Evolutionary conservation across 2,888 invertebrate species (phyloP).

Genomic region (Idaea biselata): DNA sequence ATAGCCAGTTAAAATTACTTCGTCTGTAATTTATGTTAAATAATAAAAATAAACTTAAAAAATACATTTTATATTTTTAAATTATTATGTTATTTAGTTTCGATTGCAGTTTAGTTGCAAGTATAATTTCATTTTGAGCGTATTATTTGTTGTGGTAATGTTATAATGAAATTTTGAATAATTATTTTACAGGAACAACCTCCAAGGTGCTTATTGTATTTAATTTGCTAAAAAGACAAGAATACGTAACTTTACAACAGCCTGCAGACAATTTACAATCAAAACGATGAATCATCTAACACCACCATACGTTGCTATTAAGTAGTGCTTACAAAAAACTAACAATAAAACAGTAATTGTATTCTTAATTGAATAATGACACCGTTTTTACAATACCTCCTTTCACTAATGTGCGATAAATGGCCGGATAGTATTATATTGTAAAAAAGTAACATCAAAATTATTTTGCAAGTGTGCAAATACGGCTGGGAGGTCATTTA

Average conservation of each 20-base stretch:
- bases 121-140: no score
- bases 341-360: conserved; percentile 18
- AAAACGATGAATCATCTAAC: conserved; percentile 1
- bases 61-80: no score
- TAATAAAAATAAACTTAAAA: no score
- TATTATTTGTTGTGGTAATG: no score
- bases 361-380: conserved; percentile 14
- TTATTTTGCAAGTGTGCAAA: neutral
- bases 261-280: neutral
- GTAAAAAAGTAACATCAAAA: neutral
- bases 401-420: conserved; percentile 20
- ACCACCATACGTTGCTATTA: neutral
- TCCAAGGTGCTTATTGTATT: neutral
- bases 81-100: no score
- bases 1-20: no score
- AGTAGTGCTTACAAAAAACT: conserved; percentile 16
- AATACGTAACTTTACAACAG: neutral
- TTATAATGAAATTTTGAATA: no score
- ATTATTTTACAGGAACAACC: no score
- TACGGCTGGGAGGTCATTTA: conserved; percentile 2
- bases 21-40: no score
- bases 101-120: no score
- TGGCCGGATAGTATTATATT: conserved; percentile 12
- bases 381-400: conserved; percentile 15
- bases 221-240: neutral